Percentiles rank a stretch among this genome's conserved stretches.
phyloP scores from a whole-genome alignment of 2,888 invertebrate species.

The Dicyrtomina minuta region DNA sequence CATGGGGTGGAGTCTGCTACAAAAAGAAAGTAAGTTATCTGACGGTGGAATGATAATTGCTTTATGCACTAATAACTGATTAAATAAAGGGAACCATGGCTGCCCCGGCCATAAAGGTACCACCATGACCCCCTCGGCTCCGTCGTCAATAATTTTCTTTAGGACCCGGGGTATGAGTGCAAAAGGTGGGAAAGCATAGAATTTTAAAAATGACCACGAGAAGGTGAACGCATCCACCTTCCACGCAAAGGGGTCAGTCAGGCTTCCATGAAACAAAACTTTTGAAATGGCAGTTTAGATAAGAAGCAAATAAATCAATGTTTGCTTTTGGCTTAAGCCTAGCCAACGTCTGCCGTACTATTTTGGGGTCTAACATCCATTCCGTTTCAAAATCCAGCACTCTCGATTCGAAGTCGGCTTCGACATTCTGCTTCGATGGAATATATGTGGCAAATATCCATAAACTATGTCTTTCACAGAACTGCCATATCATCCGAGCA shows the following conservation, averaged over 20 bases:
- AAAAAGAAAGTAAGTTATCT: no score
- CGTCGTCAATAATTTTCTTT: no score
- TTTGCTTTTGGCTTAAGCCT: constrained; percentile 2
- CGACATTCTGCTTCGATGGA: neutral
- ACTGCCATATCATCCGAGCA: constrained; percentile 26
- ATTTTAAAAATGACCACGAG: neutral
- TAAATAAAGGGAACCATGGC: no score
- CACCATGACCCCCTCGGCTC: constrained; percentile 14
- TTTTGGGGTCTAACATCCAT: neutral
- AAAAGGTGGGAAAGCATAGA: constrained; percentile 25
- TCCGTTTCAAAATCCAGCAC: neutral
- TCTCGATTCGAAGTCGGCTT: constrained; percentile 8
- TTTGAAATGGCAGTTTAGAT: no score
- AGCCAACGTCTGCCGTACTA: neutral
- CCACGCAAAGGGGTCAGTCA: no score
- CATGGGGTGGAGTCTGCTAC: no score
- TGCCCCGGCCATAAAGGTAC: constrained; percentile 14
- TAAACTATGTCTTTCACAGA: constrained; percentile 31
- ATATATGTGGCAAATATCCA: no score
- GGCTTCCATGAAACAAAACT: constrained; percentile 1
- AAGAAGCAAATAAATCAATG: no score
- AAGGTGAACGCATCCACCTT: no score
- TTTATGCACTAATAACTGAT: no score
- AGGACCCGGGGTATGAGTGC: no score
- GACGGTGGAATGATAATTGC: no score